Conservation (phyloP, 2,113 vertebrate genomes). For the Nothobranchius furzeri region DNA sequence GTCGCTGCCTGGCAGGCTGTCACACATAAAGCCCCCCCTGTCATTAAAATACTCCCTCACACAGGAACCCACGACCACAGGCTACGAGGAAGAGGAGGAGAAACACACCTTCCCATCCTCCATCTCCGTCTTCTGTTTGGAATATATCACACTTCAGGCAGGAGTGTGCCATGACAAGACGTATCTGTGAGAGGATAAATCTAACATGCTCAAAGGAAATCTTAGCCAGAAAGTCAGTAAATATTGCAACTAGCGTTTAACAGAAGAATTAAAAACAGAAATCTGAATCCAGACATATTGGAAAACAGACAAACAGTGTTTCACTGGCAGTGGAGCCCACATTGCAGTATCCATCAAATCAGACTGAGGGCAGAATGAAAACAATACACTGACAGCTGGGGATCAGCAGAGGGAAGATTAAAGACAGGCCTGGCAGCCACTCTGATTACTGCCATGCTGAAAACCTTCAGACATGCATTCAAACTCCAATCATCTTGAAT, state of each 20-base stretch:
- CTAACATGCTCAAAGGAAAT: constrained; percentile 20
- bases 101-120: constrained; percentile 13
- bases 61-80: constrained; percentile 49
- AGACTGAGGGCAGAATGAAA: constrained; percentile 26
- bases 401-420: constrained; percentile 53
- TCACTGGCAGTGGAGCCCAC: constrained; percentile 3
- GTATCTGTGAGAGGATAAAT: background rate
- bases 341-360: constrained; percentile 17
- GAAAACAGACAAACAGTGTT: constrained; percentile 3
- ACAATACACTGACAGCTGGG: constrained; percentile 38
- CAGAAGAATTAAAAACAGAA: constrained; percentile 3
- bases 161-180: background rate
- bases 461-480: constrained; percentile 27
- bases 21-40: constrained; percentile 52
- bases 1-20: constrained; percentile 58
- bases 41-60: constrained; percentile 51
- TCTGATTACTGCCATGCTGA: constrained; percentile 30
- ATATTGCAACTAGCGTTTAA: constrained; percentile 8
- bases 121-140: background rate
- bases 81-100: constrained; percentile 47
- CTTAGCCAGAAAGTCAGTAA: constrained; percentile 14
- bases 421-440: constrained; percentile 21
- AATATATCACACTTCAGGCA: constrained; percentile 30
- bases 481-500: constrained; percentile 2
- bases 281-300: constrained; percentile 19